Conservation (phyloP, 2,797 vertebrate genomes). For the Lepidocolaptes lacrymiger region DNA sequence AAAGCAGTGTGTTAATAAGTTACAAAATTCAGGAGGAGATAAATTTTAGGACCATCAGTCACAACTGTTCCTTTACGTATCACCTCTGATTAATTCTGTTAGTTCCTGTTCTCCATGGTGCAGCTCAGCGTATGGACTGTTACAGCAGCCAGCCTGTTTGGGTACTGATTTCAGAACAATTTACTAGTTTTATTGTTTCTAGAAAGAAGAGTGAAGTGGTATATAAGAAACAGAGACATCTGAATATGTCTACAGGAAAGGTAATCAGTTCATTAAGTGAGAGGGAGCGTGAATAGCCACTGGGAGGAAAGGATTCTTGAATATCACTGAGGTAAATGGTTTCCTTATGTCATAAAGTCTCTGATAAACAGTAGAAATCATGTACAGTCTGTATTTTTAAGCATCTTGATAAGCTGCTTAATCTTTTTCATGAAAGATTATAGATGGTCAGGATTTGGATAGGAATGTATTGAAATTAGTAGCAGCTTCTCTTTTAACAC, state of each 20-base stretch:
- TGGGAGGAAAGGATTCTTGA: background rate
- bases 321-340: background rate
- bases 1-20: background rate
- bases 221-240: background rate
- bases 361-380: background rate
- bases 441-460: background rate
- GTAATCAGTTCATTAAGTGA: background rate
- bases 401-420: background rate
- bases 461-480: background rate
- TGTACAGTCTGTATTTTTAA: constrained; percentile 12
- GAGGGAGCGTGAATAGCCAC: background rate
- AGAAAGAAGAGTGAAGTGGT: background rate
- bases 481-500: background rate
- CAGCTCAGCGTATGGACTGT: background rate
- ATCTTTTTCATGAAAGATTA: background rate
- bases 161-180: background rate
- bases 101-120: background rate
- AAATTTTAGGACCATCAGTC: background rate
- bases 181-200: constrained; percentile 9
- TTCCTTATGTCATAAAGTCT: background rate
- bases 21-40: background rate
- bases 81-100: background rate
- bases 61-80: background rate
- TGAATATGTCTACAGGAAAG: background rate
- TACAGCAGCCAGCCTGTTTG: background rate